These are phyloP conservation scores for Herminia tarsipennalis DNA, from an alignment of 2,888 invertebrate species.

Conservation along the genomic window DNA sequence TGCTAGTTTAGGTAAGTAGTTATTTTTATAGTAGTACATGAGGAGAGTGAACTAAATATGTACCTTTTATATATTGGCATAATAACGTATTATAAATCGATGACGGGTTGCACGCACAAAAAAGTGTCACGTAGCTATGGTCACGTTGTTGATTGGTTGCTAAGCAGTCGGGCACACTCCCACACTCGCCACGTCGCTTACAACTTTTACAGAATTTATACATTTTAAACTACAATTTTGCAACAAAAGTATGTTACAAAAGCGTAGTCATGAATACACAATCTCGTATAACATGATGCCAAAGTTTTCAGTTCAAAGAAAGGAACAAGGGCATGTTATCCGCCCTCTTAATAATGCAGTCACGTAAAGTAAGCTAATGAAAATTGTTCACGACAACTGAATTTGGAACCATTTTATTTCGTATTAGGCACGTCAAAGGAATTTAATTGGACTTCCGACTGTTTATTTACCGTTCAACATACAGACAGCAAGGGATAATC, in stretches of 20 bases:
- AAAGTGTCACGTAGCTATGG: too few species aligned
- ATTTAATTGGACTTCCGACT: slow-evolving; percentile 48
- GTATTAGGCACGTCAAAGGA: slow-evolving; percentile 67
- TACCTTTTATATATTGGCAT: too few species aligned
- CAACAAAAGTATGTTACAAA: slow-evolving; percentile 36
- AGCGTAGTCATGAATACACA: slow-evolving; percentile 54
- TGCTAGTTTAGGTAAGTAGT: too few species aligned
- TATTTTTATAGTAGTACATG: too few species aligned
- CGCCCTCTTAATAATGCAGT: slow-evolving; percentile 71
- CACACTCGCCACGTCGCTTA: too few species aligned
- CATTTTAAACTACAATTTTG: slow-evolving; percentile 37
- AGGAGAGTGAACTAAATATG: too few species aligned
- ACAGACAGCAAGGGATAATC: slow-evolving; percentile 19
- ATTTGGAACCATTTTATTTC: slow-evolving; percentile 68
- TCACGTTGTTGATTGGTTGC: too few species aligned
- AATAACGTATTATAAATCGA: too few species aligned
- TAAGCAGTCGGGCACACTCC: too few species aligned
- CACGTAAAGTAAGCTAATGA: slow-evolving; percentile 78
- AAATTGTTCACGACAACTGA: slow-evolving; percentile 79
- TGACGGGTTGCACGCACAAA: too few species aligned
- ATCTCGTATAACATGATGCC: slow-evolving; percentile 60
- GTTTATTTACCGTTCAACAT: slow-evolving; percentile 30
- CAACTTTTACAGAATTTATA: not conserved
- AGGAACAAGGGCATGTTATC: slow-evolving; percentile 42
- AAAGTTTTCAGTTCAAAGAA: slow-evolving; percentile 61